phyloP scores from a whole-genome alignment of 2,113 vertebrate genomes.

The Bolborhynchus lineola region DNA sequence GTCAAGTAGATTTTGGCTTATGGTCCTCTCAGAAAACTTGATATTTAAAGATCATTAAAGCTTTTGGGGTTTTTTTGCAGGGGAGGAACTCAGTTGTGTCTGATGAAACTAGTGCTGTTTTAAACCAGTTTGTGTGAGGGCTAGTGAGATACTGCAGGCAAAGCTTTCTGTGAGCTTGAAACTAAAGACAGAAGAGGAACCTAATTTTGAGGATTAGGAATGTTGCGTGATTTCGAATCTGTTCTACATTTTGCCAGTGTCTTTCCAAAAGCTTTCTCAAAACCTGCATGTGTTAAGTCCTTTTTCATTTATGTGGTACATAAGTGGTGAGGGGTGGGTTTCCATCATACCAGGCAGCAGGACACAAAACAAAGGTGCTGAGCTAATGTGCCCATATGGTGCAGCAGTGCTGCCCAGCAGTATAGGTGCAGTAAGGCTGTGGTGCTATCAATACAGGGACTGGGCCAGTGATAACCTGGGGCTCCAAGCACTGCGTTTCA shows the following conservation, averaged over 20 bases:
- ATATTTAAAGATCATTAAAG: neutral
- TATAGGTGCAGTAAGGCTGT: neutral
- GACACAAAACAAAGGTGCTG: neutral
- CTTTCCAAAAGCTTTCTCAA: conserved; percentile 33
- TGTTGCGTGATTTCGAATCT: conserved; percentile 19
- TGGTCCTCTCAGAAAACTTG: neutral
- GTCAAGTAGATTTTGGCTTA: conserved; percentile 44
- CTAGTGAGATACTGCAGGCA: neutral
- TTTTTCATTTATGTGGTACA: neutral
- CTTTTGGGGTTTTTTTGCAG: neutral
- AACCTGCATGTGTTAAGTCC: neutral
- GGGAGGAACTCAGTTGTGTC: neutral
- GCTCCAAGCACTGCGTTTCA: neutral
- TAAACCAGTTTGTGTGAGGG: neutral
- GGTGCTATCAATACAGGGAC: neutral
- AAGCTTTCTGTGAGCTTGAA: neutral
- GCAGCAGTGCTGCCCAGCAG: neutral
- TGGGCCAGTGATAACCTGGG: neutral
- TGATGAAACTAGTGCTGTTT: neutral
- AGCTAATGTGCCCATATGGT: neutral
- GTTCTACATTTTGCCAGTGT: conserved; percentile 6
- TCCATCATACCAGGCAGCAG: neutral
- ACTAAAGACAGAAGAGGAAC: neutral
- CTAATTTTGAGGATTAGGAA: neutral
- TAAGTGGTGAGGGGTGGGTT: neutral